phyloP scores from a whole-genome alignment of 1,140 invertebrate species.

The Drosophila teissieri region DNA sequence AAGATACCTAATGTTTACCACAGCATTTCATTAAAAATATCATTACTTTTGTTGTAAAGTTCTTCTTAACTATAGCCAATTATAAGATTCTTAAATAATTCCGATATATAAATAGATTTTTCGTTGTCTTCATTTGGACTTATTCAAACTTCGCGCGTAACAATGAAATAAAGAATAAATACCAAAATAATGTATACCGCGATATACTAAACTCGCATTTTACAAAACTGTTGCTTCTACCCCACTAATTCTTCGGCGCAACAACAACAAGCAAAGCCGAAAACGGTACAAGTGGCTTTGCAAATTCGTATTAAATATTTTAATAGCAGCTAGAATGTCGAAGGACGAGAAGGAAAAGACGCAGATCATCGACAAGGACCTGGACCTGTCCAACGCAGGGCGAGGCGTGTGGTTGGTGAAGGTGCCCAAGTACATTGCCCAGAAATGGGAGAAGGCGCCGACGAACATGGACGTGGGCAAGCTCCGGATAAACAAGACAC shows the following conservation, averaged over 20 bases:
- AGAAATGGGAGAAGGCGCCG: conserved; percentile 92
- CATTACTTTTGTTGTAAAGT: no score
- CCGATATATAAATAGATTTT: no score
- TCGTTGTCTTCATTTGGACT: no score
- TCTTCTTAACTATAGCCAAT: no score
- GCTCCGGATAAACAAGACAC: conserved; percentile 86
- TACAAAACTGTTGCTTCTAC: neutral
- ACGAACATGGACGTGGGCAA: conserved; percentile 88
- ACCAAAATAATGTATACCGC: neutral
- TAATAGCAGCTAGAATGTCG: conserved; percentile 60
- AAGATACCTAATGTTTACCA: no score
- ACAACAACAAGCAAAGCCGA: conserved; percentile 1
- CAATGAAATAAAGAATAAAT: neutral
- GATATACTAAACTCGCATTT: neutral
- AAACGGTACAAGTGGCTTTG: conserved; percentile 5
- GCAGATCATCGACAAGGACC: conserved; percentile 87
- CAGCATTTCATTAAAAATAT: no score
- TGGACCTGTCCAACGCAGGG: conserved; percentile 94
- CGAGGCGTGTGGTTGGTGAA: conserved; percentile 98
- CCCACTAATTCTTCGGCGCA: conserved; percentile 3
- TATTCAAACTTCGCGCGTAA: neutral
- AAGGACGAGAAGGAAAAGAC: conserved; percentile 78
- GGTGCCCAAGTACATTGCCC: conserved; percentile 97
- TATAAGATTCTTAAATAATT: no score
- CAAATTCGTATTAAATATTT: neutral